Conservation (phyloP, 2,797 vertebrate genomes). For the Mus minutoides region DNA sequence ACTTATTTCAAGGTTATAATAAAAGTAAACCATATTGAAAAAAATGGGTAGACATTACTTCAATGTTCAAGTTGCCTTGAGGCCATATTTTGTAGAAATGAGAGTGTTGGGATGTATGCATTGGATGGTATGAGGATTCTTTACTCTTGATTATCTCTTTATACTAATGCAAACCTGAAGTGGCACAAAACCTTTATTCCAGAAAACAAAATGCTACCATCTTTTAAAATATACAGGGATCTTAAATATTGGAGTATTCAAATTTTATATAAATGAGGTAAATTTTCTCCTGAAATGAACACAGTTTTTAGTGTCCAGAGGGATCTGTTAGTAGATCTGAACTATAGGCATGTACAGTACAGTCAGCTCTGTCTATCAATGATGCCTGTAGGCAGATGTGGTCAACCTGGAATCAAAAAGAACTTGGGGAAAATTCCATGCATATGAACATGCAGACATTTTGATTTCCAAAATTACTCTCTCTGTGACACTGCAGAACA, state of each 20-base stretch:
- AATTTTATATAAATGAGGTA: conserved; percentile 31
- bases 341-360: background rate
- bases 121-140: background rate
- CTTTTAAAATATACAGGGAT: background rate
- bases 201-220: conserved; percentile 14
- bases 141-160: conserved; percentile 22
- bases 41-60: conserved; percentile 36
- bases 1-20: conserved; percentile 57
- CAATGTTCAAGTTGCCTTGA: conserved; percentile 38
- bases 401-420: background rate
- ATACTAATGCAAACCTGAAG: conserved; percentile 14
- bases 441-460: background rate
- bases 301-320: background rate
- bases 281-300: conserved; percentile 8
- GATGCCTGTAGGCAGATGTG: background rate
- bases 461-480: background rate
- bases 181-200: conserved; percentile 45
- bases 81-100: background rate
- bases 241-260: background rate
- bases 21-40: conserved; percentile 43
- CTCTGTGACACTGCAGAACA: background rate
- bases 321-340: background rate
- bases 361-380: background rate
- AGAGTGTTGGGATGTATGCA: background rate
- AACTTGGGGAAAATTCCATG: background rate